Percentiles rank a stretch among this genome's conserved stretches.
Conservation (phyloP, 2,113 vertebrate genomes). For the Coregonus clupeaformis region DNA sequence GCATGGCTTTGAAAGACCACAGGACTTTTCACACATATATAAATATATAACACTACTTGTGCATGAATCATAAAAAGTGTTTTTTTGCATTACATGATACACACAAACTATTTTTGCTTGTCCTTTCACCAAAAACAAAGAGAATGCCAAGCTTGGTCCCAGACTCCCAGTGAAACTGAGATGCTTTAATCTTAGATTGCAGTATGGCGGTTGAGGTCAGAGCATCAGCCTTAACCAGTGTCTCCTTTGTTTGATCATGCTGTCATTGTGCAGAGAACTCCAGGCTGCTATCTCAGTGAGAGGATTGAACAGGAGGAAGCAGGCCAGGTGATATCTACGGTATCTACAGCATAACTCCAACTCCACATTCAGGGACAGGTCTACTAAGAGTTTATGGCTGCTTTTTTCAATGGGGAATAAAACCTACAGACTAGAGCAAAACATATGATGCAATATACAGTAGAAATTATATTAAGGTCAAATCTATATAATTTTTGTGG, state of each 20-base stretch:
- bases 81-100: constrained; percentile 25
- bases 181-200: constrained; percentile 27
- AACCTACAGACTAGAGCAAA: neutral
- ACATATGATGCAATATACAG: too few relatives aligned
- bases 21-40: constrained; percentile 16
- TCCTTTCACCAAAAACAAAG: constrained; percentile 28
- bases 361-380: constrained; percentile 43
- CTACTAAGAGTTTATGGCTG: constrained; percentile 4
- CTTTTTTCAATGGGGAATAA: constrained; percentile 7
- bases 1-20: constrained; percentile 36
- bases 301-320: constrained; percentile 61
- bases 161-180: constrained; percentile 28
- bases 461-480: too few relatives aligned
- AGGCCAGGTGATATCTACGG: constrained; percentile 65
- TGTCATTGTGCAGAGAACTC: constrained; percentile 64
- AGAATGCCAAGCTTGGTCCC: constrained; percentile 23
- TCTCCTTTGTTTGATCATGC: constrained; percentile 66
- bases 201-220: constrained; percentile 22
- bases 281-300: constrained; percentile 63
- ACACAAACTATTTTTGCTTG: constrained; percentile 24
- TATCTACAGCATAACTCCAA: constrained; percentile 50
- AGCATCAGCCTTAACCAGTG: constrained; percentile 53
- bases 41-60: constrained; percentile 19
- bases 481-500: neutral
- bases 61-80: constrained; percentile 51